Base-by-base conservation (phyloP, 2,888 invertebrate species). In the Spodoptera exigua region DNA sequence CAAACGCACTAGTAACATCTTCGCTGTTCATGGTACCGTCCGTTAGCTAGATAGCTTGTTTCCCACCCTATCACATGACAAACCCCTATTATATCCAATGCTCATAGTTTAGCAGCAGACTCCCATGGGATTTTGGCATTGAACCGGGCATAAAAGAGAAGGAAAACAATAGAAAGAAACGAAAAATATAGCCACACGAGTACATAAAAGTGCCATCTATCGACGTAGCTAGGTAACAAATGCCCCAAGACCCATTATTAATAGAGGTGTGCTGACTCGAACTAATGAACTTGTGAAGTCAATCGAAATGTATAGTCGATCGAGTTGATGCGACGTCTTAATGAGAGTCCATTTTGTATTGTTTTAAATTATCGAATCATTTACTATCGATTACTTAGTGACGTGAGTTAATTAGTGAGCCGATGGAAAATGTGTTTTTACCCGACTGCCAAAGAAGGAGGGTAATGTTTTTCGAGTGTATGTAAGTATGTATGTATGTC, bases 281-380 rank as follows among this genome's bases (percentile, higher is more conserved):
- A 39, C 52, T 56, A 70, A 64, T 69, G 59, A 70, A 64, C 41
- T 55, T 56, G 70, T 64, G 59, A 48, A 45, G 53, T 55, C 58
- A 55, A 59, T 55, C 43, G 61, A 66, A 40, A 54, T 54, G 54
- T 57, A 56, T 49, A 45, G 67, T 34, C 36, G 27, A 44, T 61
- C 39, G 52, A 63, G 18, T 62, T 16, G 35, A 43, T 39, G 18
- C 21, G 35, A 43, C 39, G 16, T 27, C 43, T 47, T 58, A 58
- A 69, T 54, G 54, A 49, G 36, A 35, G 49, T n/a, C 21, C 21
- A 14, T 44, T 47, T 34, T 13, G 12, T 60, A 3, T 40, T 32
- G 34, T 14, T 48, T 41, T 9, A 44, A 14, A 21, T 36, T 44
- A 55, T 44, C n/a, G 21, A 48, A 39, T 35, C 12, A 32, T 39